Percentiles rank a stretch among this genome's conserved stretches.
These are phyloP conservation scores for Anniella stebbinsi DNA, from an alignment of 2,797 vertebrate genomes.

Conservation along the genomic window DNA sequence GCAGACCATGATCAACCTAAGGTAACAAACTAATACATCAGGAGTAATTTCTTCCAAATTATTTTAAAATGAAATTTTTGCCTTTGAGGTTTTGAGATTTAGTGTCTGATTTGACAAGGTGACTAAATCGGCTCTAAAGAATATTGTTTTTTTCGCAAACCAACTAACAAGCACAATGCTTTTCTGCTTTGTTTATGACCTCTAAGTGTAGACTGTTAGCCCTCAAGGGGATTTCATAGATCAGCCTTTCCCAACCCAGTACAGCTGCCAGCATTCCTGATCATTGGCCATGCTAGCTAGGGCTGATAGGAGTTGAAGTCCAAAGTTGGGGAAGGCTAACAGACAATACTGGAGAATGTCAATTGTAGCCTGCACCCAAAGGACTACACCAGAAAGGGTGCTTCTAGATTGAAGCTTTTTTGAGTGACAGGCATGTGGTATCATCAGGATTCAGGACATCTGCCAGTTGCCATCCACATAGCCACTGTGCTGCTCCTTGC, in stretches of 20 bases:
- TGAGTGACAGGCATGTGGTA: background rate
- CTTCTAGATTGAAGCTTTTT: background rate
- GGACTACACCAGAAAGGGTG: background rate
- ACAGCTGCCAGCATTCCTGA: no score
- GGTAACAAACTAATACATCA: conserved; percentile 19
- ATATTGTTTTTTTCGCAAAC: background rate
- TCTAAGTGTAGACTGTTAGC: background rate
- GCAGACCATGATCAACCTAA: background rate
- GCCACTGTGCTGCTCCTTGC: background rate
- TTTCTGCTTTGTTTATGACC: conserved; percentile 6
- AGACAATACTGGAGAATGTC: no score
- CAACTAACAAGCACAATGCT: conserved; percentile 47
- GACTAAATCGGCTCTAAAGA: conserved; percentile 7
- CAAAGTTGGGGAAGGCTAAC: no score
- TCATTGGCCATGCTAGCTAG: no score
- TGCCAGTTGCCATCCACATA: background rate
- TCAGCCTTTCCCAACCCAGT: no score
- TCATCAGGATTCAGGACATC: background rate
- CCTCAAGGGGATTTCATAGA: background rate
- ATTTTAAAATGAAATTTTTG: background rate
- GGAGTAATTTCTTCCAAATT: background rate
- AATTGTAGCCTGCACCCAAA: background rate
- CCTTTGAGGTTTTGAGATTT: background rate
- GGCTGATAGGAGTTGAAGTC: no score
- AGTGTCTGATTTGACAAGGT: background rate